Evolutionary conservation across 2,113 vertebrate species (phyloP), one percentile per base, ranked within the genome.

Genomic region (Gallinago undulata): DNA sequence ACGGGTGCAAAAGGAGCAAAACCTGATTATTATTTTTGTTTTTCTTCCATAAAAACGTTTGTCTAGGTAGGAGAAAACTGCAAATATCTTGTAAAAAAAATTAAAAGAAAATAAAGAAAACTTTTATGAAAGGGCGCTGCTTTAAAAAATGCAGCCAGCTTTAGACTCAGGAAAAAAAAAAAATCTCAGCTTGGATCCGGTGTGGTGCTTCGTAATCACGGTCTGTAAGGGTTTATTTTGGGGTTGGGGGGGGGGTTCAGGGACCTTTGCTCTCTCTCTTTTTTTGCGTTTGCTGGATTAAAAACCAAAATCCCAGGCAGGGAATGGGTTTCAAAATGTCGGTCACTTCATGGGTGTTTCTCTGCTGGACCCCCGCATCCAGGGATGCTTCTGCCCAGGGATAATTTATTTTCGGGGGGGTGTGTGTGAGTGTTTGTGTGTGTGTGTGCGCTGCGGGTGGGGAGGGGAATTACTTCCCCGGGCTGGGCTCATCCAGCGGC

Each of bases 121-220:
- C 50, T 94, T 95, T 78, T 59, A 93, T 81, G 30, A 59, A 81
- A 70, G 27, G 64, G 81, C 3, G 68, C 64, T 86, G 77, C 90
- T 78, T 93, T 83, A 18, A 75, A 69, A 94, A 96, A 90, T 1
- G 75, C 90, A 81, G 82, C 51, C 24, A 73, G 53, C 64, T 84
- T 90, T n/a, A 87, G 73, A 89, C 81, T 96, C 87, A 93, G 94
- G 90, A 87, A 84, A 67, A 85, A 84, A 39, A 86, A 83, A 85
- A 84, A 85, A 84, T 63, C 79, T 91, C 84, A 80, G 84, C 88
- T 91, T 89, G 92, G 81, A 81, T 28, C 3, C 7, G 47, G 47
- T 37, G 89, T 59, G 66, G 72, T 86, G 90, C 72, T 90, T 89
- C 25, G 59, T n/a, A 64, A 73, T 90, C 88, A 23, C 18, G 28